Conservation (phyloP, 64 coral and sea anemone species). For the Porites australiensis region DNA sequence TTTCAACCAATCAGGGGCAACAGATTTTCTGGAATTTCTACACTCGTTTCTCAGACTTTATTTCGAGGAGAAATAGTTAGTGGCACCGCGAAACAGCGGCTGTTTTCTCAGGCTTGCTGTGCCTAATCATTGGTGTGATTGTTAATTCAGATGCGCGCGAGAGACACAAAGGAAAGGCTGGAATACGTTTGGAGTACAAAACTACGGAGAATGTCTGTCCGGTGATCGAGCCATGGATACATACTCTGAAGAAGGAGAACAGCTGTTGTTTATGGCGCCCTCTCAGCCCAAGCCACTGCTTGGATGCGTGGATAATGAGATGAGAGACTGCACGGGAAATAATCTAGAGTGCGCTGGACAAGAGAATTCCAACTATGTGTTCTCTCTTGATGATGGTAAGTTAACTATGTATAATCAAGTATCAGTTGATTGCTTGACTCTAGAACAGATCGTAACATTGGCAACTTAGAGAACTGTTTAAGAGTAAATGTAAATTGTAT, state of each 20-base stretch:
- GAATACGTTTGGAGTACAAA: conserved; percentile 88
- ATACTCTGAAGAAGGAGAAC: conserved; percentile 90
- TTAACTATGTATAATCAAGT: background rate
- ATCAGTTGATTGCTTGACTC: too few relatives aligned
- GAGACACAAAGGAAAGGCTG: conserved; percentile 73
- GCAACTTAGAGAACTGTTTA: too few relatives aligned
- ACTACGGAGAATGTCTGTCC: conserved; percentile 96
- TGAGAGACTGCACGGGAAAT: conserved; percentile 66
- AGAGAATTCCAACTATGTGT: conserved; percentile 88
- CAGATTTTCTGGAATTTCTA: too few relatives aligned
- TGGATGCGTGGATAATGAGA: conserved; percentile 90
- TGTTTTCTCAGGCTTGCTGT: background rate
- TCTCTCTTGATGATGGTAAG: conserved; percentile 76
- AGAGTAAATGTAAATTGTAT: too few relatives aligned
- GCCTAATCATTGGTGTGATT: background rate
- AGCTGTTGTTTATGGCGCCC: conserved; percentile 66
- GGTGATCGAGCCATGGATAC: conserved; percentile 79
- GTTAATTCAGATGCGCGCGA: conserved; percentile 78
- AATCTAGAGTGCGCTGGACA: conserved; percentile 92
- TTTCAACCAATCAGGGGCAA: too few relatives aligned
- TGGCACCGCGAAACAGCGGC: too few relatives aligned
- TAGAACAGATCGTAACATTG: too few relatives aligned
- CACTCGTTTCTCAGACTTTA: too few relatives aligned
- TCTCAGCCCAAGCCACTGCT: conserved; percentile 92
- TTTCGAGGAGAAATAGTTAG: too few relatives aligned